Evolutionary conservation across 2,797 vertebrate genomes (phyloP), one percentile per base, ranked within the genome.

Genomic region (Sylvilagus floridanus): DNA sequence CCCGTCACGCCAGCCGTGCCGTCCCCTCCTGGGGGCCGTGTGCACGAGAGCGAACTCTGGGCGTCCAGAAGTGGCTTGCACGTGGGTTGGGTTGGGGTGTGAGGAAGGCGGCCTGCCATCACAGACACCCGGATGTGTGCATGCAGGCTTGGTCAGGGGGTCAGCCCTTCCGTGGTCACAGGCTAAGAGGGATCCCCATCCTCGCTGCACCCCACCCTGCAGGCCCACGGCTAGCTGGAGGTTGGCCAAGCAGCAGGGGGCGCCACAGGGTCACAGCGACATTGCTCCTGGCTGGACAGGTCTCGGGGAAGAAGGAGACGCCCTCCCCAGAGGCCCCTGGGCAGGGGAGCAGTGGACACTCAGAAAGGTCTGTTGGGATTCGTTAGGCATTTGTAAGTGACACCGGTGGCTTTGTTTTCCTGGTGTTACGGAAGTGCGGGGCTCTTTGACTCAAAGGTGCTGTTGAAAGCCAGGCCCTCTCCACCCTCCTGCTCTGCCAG

Each of bases 41-140:
- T 11, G 14, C 32, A 24, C 1, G 0, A n/a, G 60, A 68, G 4
- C 5, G n/a, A 35, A 50, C 2, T 0, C 22, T 16, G 2, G 68
- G 32, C 30, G 2, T n/a, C 75, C 69, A 54, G 63, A 37, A 7
- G 30, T 42, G 32, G 17, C 21, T n/a, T 42, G 78, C 13, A 10
- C 1, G 0, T 12, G 54, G 54, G 19, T 21, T 21, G 19, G 42
- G 35, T n/a, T 66, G 65, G 65, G 65, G 65, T 16, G 11, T 30
- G 11, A 30, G 65, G 65, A 24, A 66, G 28, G 30, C 65, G 17
- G 68, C 32, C 16, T 1, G 54, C 54, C 54, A 5, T 16, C 54
- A 16, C n/a, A 24, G 52, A 10, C 9, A 19, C 0, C 4, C 1
- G 30, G 37, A 4, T 11, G 14, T 17, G 5, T 7, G 47, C 35